Conservation (phyloP, 2,113 vertebrate species). For the Elephas maximus region DNA sequence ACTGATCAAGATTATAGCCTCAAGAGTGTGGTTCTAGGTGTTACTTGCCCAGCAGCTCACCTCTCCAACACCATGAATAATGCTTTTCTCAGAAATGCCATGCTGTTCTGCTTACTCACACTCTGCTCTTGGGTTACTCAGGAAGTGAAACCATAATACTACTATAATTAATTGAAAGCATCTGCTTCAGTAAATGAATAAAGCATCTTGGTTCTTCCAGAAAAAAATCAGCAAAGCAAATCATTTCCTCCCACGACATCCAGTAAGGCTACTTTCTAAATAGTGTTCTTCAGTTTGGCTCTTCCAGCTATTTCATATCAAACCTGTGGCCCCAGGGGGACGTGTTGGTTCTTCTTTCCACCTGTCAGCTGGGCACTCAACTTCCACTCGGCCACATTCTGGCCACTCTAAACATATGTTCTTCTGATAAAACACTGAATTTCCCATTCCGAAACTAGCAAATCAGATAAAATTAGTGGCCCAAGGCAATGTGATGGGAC, state of each 20-base stretch:
- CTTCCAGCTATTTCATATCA: not conserved
- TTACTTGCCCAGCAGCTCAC: not conserved
- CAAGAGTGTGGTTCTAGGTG: not conserved
- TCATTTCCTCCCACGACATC: not conserved
- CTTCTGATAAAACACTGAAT: conserved; percentile 37
- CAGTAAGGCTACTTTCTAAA: not conserved
- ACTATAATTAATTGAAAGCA: conserved; percentile 61
- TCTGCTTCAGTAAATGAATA: conserved; percentile 47
- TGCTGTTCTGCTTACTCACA: conserved; percentile 38
- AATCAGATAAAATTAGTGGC: conserved; percentile 53
- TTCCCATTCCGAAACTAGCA: conserved; percentile 62
- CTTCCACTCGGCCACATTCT: conserved; percentile 24
- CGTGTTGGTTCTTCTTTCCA: not conserved
- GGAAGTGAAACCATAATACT: conserved; percentile 58
- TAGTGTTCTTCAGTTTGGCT: not conserved
- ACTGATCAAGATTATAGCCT: not conserved
- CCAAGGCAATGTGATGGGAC: conserved; percentile 52
- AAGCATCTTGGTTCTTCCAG: not conserved
- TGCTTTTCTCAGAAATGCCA: not conserved
- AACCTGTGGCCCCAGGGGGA: conserved; percentile 3
- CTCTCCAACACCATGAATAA: not conserved
- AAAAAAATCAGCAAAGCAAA: conserved; percentile 55
- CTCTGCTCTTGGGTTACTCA: not conserved
- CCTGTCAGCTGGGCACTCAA: not conserved
- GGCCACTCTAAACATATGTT: conserved; percentile 50